A percentile compares a stretch with the other conserved stretches of the same genome.
phyloP scores from a whole-genome alignment of 2,797 vertebrate species.

The Ctenopoma kingsleyae region DNA sequence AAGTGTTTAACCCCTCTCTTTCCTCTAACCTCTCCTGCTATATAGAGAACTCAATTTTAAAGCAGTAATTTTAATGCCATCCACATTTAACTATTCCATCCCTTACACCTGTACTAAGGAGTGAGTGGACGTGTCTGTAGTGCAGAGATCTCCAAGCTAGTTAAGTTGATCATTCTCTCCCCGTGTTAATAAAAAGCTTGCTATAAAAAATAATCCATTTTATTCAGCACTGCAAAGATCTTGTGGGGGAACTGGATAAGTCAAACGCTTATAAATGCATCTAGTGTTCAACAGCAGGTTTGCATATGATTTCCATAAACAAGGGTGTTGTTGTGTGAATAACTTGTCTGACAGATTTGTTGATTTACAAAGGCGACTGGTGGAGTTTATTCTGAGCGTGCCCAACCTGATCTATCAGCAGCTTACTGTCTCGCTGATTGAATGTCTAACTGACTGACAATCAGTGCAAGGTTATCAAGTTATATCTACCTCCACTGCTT shows the following conservation, averaged over 20 bases:
- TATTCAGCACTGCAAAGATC: slow-evolving; percentile 10
- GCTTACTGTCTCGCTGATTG: slow-evolving; percentile 13
- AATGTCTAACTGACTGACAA: slow-evolving; percentile 38
- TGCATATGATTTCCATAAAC: slow-evolving; percentile 73
- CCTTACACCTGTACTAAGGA: not conserved
- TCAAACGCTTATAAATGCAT: slow-evolving; percentile 33
- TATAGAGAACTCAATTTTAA: slow-evolving; percentile 10
- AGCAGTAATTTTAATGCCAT: not conserved
- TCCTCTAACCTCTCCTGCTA: not conserved
- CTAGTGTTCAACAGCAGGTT: slow-evolving; percentile 47
- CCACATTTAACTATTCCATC: slow-evolving; percentile 2
- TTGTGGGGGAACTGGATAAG: slow-evolving; percentile 23
- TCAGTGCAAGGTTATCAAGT: slow-evolving; percentile 30
- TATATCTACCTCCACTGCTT: not conserved
- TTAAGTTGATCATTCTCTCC: slow-evolving; percentile 12
- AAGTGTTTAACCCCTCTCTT: slow-evolving; percentile 6
- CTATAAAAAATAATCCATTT: slow-evolving; percentile 17
- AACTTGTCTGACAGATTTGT: slow-evolving; percentile 60
- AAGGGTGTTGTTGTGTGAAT: slow-evolving; percentile 71
- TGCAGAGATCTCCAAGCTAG: not conserved
- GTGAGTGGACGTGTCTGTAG: slow-evolving; percentile 1
- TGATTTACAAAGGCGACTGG: slow-evolving; percentile 62
- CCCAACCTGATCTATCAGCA: slow-evolving; percentile 44
- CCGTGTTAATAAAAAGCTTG: slow-evolving; percentile 19
- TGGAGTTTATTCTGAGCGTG: slow-evolving; percentile 50